Evolutionary conservation across 2,888 invertebrate species (phyloP), one percentile per base, ranked within the genome.

Genomic region (Mesoligia furuncula): DNA sequence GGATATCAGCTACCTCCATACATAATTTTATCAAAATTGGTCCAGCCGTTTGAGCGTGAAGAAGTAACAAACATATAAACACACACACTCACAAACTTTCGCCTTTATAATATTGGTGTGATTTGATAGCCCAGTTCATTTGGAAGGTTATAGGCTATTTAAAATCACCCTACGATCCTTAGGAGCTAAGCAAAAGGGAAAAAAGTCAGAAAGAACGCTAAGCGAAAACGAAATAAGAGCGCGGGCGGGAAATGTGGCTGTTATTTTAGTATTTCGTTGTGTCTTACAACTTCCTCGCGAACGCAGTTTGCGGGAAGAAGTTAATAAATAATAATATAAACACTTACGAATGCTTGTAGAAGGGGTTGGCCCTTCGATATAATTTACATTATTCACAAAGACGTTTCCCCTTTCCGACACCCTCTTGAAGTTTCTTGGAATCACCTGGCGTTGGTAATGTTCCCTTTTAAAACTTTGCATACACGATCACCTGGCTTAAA

Each of bases 401-500:
- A 45, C 45, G 2, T 0, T 4, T 27, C 39, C 75, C 59, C 51
- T 36, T 48, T 20, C 24, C 27, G n/a, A 27, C 67, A 27, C 64
- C 68, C 36, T 6, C 54, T 4, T 27, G 39, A 59, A 51, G n/a
- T 57, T 48, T 15, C 13, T 65, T 27, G 15, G 7, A 59, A 24
- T 54, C 80, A 80, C 81, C 80, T 80, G 80, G 81, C 69, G 62
- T 36, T 68, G 11, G 24, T 17, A 51, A 62, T 11, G 5, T 27
- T 17, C 62, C 68, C 64, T 68, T 57, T 69, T 51, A 24, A 42
- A 51, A 69, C 31, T 64, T 80, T 81, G 59, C 81, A 65, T 65
- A 27, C 20, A 5, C 0, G 0, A 42, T 51, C 75, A 81, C 65
- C 81, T 81, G 81, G 81, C 31, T 31, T n/a, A 15, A 42, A 48